Evolutionary conservation across 2,113 vertebrate species (phyloP), one percentile per base, ranked within the genome.

Genomic region (Spermophilus dauricus): DNA sequence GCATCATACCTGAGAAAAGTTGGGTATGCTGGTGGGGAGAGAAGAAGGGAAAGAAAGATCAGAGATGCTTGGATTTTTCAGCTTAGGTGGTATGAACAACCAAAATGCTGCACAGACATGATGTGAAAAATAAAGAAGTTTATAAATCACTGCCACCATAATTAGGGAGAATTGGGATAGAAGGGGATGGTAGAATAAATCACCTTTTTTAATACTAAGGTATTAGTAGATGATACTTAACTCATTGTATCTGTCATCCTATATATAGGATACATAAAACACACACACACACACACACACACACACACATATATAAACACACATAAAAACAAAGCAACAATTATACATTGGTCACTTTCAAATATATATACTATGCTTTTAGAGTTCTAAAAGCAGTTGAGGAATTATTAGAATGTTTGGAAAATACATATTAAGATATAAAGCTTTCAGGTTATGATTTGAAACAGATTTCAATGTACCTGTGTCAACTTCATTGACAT

Each of bases 1-100:
- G 16, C 9, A 30, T 39, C 70, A 30, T 48, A 39, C 12, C 48
- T 53, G 78, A 77, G 45, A 53, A 91, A 7, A 72, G 24, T 1
- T 61, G 70, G 30, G 24, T 12, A 4, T 42, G 22, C 20, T 56
- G 24, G 9, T 26, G 51, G 65, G 58, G 22, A 94, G 20, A 28
- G 8, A 32, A 26, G 2, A 10, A 4, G 3, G 26, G 26, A 53
- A 61, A 8, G 2, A 5, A 51, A 34, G 34, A 72, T 5, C 0
- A 14, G 48, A 65, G 17, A 5, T 53, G 4, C 8, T 37, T 4
- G 8, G 2, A 0, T 37, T 48, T 20, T 28, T 89, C 51, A 51
- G n/a, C 10, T 84, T 51, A 9, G 1, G 11, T 2, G 42, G 32
- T 26, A 8, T 82, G 6, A 61, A 91, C 61, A 72, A 24, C 20